Evolutionary conservation across 2,888 invertebrate species (phyloP), one percentile per base, ranked within the genome.

Genomic region (Tridacna gigas): DNA sequence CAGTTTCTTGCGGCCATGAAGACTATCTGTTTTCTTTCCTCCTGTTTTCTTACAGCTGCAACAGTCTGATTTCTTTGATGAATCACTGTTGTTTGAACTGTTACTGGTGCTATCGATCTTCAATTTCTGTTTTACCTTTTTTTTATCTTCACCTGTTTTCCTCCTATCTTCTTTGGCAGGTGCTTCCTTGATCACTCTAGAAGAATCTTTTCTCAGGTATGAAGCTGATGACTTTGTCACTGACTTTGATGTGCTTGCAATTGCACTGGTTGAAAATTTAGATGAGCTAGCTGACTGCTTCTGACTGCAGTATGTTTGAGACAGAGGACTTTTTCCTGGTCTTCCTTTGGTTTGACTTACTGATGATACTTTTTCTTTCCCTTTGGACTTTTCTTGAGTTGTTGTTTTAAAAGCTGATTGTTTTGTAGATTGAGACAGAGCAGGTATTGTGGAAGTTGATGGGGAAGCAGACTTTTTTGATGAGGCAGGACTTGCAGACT

Each of bases 51-150:
- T 80, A 47, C 86, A 77, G 74, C 83, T 83, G 56, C 86, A 86
- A 76, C 86, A 86, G 74, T 86, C 86, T 0, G 83, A 69, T 48
- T 77, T 79, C 66, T 71, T 80, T 12, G 87, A 78, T 48, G 84
- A 48, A 47, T 81, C 81, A 65, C 84, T 84, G n/a, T 84, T 80
- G n/a, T 80, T 79, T 47, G 87, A 87, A 51, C 84, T 79, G n/a
- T 81, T 51, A 78, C 84, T 87, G 7, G 37, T 37, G 37, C 37
- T 37, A 45, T 77, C 87, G 51, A 77, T 63, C 65, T 85, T 87
- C 25, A 65, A 56, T 37, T 45, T 28, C n/a, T 37, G 37, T 75
- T 71, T 77, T 4, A 51, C 45, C 45, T 74, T 83, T 0, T 25
- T 12, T 73, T 78, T 74, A 7, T 82, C 75, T n/a, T 77, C 77